Base-by-base conservation (phyloP, 2,888 invertebrate species). In the Hydrotaea diabolus region DNA sequence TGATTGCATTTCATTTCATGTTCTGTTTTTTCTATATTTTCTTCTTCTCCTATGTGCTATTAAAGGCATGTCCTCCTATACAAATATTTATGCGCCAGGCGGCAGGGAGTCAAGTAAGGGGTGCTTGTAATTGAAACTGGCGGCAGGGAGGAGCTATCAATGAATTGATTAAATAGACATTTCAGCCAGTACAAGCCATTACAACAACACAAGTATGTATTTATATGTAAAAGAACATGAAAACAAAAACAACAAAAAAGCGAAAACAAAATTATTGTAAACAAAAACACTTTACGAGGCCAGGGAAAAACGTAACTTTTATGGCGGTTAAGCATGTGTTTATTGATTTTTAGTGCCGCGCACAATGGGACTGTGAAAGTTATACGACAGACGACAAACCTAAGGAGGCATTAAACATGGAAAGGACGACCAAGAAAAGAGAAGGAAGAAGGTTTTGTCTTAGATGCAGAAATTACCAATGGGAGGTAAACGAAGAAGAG, bases 81-180 rank as follows among this genome's bases (percentile, higher is more conserved):
- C n/a, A n/a, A n/a, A n/a, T n/a, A n/a, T 31, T 7, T 31, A 31
- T 31, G 31, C 7, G 26, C 59, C 39, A 26, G 0, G 1, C 23
- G 59, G 26, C 3, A 2, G 26, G 26, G 7, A 59, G 26, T 13
- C 11, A 62, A 49, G n/a, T 8, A 62, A 31, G 26, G 19, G 13
- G 21, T 31, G 23, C 36, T 19, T 66, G 66, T 66, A 43, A 66
- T 66, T 43, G 43, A 66, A 66, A 31, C 2, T 13, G n/a, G 15
- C 36, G 26, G 13, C 8, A 13, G 15, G 26, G 26, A 4, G 31
- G 31, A 11, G 62, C 17, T 43, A 66, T 66, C 66, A 66, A 66
- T 66, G 66, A 43, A 66, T 66, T 66, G 39, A 66, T 66, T 66
- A 66, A 39, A 62, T 66, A 39, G 66, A 66, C 66, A 66, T 66